These are phyloP conservation scores for Acanthurus lineatus DNA, from an alignment of 2,797 vertebrate species.

Conservation along the genomic window DNA sequence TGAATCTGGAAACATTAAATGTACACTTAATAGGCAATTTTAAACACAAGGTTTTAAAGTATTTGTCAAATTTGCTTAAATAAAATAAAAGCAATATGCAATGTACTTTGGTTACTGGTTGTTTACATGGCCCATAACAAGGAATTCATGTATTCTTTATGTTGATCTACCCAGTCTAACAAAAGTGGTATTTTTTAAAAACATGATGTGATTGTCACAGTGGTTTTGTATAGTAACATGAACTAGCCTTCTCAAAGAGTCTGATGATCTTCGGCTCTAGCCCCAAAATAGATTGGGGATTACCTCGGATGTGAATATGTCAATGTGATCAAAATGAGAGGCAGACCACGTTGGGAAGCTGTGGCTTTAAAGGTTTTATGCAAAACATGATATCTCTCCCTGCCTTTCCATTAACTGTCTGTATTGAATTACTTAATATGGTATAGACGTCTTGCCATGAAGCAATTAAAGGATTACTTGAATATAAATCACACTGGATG, in stretches of 20 bases:
- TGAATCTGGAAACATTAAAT: background rate
- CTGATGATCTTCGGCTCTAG: slow-evolving; percentile 67
- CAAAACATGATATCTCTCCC: slow-evolving; percentile 83
- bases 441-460: slow-evolving; percentile 85
- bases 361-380: slow-evolving; percentile 87
- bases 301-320: slow-evolving; percentile 80
- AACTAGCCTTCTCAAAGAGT: slow-evolving; percentile 57
- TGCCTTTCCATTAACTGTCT: slow-evolving; percentile 84
- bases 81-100: background rate
- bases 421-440: slow-evolving; percentile 86
- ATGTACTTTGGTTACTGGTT: background rate
- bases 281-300: slow-evolving; percentile 83
- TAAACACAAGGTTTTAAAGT: background rate
- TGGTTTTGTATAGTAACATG: slow-evolving; percentile 37
- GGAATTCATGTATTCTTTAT: slow-evolving; percentile 10
- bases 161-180: slow-evolving; percentile 15
- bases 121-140: background rate
- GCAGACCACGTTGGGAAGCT: slow-evolving; percentile 69
- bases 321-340: slow-evolving; percentile 83
- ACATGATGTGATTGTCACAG: slow-evolving; percentile 42
- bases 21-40: background rate
- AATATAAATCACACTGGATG: slow-evolving; percentile 80
- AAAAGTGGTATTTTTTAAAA: slow-evolving; percentile 40
- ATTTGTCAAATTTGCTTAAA: background rate
- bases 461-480: slow-evolving; percentile 89